These are phyloP conservation scores for Escarpia spicata DNA, from an alignment of 2,888 invertebrate species.

Conservation along the genomic window DNA sequence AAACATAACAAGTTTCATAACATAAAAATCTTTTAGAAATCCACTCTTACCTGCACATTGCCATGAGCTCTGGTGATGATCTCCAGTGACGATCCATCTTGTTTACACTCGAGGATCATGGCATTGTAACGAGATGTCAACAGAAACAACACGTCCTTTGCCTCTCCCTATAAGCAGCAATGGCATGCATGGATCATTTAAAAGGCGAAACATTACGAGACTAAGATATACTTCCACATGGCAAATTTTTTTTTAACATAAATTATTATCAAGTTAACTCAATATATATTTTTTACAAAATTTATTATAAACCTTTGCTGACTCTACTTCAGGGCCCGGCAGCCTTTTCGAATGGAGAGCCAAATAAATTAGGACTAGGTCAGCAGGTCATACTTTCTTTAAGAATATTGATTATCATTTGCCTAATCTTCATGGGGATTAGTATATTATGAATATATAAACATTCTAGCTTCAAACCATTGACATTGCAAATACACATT, in stretches of 20 bases:
- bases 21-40: slow-evolving; percentile 17
- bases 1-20: too few species aligned
- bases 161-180: slow-evolving; percentile 77
- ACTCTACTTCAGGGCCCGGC: too few species aligned
- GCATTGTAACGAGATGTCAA: slow-evolving; percentile 94
- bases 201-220: neutral
- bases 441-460: too few species aligned
- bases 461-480: too few species aligned
- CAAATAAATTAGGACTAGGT: too few species aligned
- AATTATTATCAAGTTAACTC: neutral
- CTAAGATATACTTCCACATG: neutral
- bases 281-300: too few species aligned
- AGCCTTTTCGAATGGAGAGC: too few species aligned
- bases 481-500: too few species aligned
- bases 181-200: neutral
- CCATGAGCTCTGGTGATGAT: slow-evolving; percentile 96
- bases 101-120: slow-evolving; percentile 92
- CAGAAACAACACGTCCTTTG: slow-evolving; percentile 91
- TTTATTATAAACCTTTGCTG: too few species aligned
- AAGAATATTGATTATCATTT: too few species aligned
- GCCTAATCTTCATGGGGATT: too few species aligned
- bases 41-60: slow-evolving; percentile 77
- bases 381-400: too few species aligned
- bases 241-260: neutral
- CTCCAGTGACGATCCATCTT: slow-evolving; percentile 79